Conservation (phyloP, 1,140 invertebrate species). For the Drosophila busckii region DNA sequence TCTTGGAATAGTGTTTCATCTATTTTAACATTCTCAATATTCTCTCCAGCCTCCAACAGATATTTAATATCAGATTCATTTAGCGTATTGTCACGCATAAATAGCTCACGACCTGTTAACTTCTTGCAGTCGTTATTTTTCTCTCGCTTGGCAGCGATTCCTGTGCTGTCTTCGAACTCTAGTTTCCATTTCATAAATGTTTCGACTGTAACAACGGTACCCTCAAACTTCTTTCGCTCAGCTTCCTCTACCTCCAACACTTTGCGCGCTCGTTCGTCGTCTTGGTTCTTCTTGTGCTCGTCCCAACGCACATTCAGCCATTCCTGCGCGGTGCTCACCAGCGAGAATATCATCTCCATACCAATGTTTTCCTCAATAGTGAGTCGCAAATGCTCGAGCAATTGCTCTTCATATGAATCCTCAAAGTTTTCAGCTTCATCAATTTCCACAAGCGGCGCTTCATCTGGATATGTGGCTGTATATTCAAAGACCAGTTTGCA, state of each 20-base stretch:
- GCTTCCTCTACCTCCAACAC: conserved; percentile 90
- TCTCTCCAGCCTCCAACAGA: conserved; percentile 89
- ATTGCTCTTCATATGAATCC: conserved; percentile 83
- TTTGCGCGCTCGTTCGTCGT: conserved; percentile 85
- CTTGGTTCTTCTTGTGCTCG: conserved; percentile 84
- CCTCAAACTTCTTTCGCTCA: conserved; percentile 96
- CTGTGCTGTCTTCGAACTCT: conserved; percentile 94
- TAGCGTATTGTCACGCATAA: conserved; percentile 93
- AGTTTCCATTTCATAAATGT: conserved; percentile 97
- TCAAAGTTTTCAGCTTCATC: conserved; percentile 89
- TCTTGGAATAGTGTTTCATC: conserved; percentile 97
- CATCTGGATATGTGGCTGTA: conserved; percentile 93
- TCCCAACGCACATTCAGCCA: conserved; percentile 94
- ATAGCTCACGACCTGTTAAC: conserved; percentile 92
- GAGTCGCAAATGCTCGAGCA: conserved; percentile 85
- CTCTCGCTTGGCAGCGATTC: conserved; percentile 86
- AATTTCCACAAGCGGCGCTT: conserved; percentile 89
- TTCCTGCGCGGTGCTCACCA: conserved; percentile 95
- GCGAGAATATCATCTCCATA: conserved; percentile 98
- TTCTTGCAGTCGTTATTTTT: conserved; percentile 87
- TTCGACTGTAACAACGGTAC: conserved; percentile 96
- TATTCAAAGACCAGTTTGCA: conserved; percentile 91
- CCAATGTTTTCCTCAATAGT: conserved; percentile 93
- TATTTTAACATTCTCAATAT: conserved; percentile 92
- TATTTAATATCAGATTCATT: conserved; percentile 98